Base-by-base conservation (phyloP, 2,797 vertebrate species). In the Pantherophis vulpinus region DNA sequence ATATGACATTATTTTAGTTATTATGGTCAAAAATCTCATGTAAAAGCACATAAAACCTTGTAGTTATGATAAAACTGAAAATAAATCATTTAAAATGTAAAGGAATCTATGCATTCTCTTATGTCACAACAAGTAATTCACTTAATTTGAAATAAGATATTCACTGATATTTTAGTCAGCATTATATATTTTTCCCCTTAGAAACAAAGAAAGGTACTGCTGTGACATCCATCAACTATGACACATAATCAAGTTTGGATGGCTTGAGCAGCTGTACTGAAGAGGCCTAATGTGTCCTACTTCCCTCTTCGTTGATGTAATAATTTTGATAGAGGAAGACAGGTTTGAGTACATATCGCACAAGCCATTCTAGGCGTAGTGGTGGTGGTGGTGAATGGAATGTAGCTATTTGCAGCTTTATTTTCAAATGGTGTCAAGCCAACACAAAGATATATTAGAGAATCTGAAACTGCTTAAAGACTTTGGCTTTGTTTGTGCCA, bases 81-180 rank as follows among this genome's bases (percentile, higher is more conserved):
- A 88, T 37, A 12, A 91, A 56, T 88, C 18, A 66, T 89, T 91
- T 29, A 88, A 94, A 96, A 63, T 89, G 74, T 29, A 88, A 94
- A 96, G 63, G 94, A 87, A 89, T 32, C 89, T 91, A 91, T 88
- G 92, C 56, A 16, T 90, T 60, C 11, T 94, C 91, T 95, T 96
- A 95, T 96, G 94, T 94, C 94, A 94, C 93, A 93, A 94, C 95
- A 95, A 95, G 96, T 74, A 83, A 94, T 93, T 63, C 25, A 47
- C 60, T 95, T 90, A n/a, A 37, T 87, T 89, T 94, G 87, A 88
- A 94, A 79, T 90, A 90, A 95, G 94, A 79, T 92, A 95, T 92
- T 94, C 96, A 89, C 89, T 87, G 92, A 93, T 13, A 0, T 56
- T 93, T 29, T 92, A 74, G 92, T 87, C 90, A 93, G 88, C 56